A percentile compares a stretch with the other conserved stretches of the same genome.
Conservation (phyloP, 2,888 invertebrate genomes). For the Lithophane semibrunnea region DNA sequence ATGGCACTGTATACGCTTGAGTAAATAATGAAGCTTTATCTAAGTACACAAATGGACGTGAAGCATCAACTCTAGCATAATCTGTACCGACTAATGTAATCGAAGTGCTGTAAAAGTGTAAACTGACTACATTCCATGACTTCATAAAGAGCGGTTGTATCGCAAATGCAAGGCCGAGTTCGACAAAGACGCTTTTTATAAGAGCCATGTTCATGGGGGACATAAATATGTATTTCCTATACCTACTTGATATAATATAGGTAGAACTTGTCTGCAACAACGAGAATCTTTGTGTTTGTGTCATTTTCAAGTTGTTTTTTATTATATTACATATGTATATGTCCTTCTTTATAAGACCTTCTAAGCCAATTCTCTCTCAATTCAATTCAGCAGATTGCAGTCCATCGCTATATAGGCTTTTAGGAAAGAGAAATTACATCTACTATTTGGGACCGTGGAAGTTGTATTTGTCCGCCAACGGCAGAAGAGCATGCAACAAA, state of each 20-base stretch:
- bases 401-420: neutral
- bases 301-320: neutral
- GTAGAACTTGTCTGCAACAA: slow-evolving; percentile 29
- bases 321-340: neutral
- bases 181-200: slow-evolving; percentile 64
- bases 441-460: neutral
- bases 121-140: slow-evolving; percentile 57
- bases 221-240: slow-evolving; percentile 41
- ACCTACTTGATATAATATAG: slow-evolving; percentile 22
- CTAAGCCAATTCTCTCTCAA: neutral
- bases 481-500: neutral
- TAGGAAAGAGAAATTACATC: neutral
- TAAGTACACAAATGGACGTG: slow-evolving; percentile 25
- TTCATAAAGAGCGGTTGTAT: slow-evolving; percentile 63
- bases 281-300: slow-evolving; percentile 42
- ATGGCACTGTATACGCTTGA: slow-evolving; percentile 3
- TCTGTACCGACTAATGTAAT: slow-evolving; percentile 29
- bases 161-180: slow-evolving; percentile 63
- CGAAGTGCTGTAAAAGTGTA: slow-evolving; percentile 41
- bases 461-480: neutral
- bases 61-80: slow-evolving; percentile 28
- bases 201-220: slow-evolving; percentile 47
- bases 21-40: slow-evolving; percentile 32
- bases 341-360: too few relatives aligned
- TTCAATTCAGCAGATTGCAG: neutral